Base-by-base conservation (phyloP, 2,888 invertebrate species). In the Drosophila mettleri region DNA sequence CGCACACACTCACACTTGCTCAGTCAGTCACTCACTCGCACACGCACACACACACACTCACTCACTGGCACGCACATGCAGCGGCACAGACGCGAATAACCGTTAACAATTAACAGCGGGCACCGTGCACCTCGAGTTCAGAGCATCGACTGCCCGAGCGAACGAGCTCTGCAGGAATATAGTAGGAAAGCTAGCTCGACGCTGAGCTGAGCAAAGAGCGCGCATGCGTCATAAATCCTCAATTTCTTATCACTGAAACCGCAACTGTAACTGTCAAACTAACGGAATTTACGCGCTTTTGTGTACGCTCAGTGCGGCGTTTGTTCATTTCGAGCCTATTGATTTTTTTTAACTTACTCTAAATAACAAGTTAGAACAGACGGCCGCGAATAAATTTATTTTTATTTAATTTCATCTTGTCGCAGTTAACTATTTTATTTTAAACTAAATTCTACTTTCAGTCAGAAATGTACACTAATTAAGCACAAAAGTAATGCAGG, bases 221-320 rank as follows among this genome's bases (percentile, higher is more conserved):
- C 79, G 85, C 82, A 66, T 64, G 80, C 78, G 80, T 46, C 7
- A 34, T 59, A 49, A 48, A 14, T 57, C 45, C 45, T 36, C 52
- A 43, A 61, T 62, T 73, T 81, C 78, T 86, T 86, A 81, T 88
- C 88, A 80, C 79, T 78, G 80, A 55, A 58, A 74, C 53, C 45
- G 65, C 52, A 62, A 72, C 22, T 36, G 36, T 36, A 48, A 60
- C 59, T 63, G 74, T 68, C 74, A 81, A 89, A 82, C 90, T 86
- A 76, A 89, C 81, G 89, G 89, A 89, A 89, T 89, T 85, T 88
- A 72, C 80, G 78, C 84, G 74, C 77, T 79, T 66, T 62, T 46
- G 49, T 59, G 41, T 53, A 41, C 67, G 71, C 34, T 51, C 12
- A 24, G 8, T 9, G 52, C 18, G 52, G 38, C 18, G 27, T 69